phyloP scores from a whole-genome alignment of 1,140 invertebrate species.

The Ruditapes philippinarum region DNA sequence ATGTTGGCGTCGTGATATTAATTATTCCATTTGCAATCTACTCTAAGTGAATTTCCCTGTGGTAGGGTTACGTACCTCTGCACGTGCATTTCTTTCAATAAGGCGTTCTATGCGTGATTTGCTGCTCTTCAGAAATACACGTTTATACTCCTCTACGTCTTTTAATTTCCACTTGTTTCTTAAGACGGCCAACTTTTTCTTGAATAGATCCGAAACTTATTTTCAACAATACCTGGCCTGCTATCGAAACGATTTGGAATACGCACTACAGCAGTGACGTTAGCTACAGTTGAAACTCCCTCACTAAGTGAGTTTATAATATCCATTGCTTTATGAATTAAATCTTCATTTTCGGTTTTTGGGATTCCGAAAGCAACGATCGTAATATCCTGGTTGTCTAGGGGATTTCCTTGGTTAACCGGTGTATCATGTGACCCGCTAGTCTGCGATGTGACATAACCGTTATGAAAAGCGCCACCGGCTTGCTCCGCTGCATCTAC shows the following conservation, averaged over 20 bases:
- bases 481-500: no score
- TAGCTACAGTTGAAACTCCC: not conserved
- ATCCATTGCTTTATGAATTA: not conserved
- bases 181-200: not conserved
- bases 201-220: not conserved
- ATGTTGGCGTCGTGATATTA: not conserved
- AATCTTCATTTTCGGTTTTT: not conserved
- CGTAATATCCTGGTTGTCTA: constrained; percentile 14
- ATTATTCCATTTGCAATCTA: constrained; percentile 47
- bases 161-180: constrained; percentile 31
- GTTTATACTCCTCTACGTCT: not conserved
- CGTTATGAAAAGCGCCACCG: no score
- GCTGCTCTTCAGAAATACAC: constrained; percentile 10
- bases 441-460: no score
- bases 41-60: constrained; percentile 17
- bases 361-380: constrained; percentile 13
- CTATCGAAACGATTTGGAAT: not conserved
- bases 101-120: constrained; percentile 42
- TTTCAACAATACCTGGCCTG: constrained; percentile 29
- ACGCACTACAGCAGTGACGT: not conserved
- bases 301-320: constrained; percentile 13
- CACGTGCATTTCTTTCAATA: constrained; percentile 30
- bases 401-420: not conserved
- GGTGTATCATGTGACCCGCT: no score
- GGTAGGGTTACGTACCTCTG: constrained; percentile 8